Base-by-base conservation (phyloP, 1,140 invertebrate species). In the Hyphantria cunea region DNA sequence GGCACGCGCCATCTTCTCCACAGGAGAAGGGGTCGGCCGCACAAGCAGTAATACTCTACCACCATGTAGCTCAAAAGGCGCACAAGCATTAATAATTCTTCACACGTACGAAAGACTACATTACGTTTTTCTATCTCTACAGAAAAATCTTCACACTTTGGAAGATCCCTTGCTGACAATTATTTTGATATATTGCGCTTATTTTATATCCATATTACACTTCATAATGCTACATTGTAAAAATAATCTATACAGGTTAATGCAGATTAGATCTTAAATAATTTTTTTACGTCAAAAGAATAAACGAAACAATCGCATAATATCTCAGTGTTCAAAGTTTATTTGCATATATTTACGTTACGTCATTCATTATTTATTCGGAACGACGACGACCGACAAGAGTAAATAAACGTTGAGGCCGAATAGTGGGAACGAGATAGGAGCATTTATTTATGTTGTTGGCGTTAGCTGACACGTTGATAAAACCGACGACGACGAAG, bases 1-100 rank as follows among this genome's bases (percentile, higher is more conserved):
- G 81, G 82, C 84, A 80, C 81, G 80, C 84, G 87, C 84, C 86
- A 89, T 86, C 80, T 86, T 84, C 48, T 51, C 31, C 42, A 60
- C 47, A 15, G 42, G 31, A 56, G 42, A 41, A 55, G 9, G 31
- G 41, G 32, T 45, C 25, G 41, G 32, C 33, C 25, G 31, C 17
- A 55, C 37, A 12, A n/a, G 39, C 39, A 42, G 51, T 13, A n/a
- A 12, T n/a, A 34, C 13, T 12, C 41, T 44, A 13, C 13, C 6
- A 5, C 17, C 17, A 25, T 25, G 17, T 25, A 25, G 17, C 17
- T n/a, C n/a, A n/a, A n/a, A n/a, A n/a, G n/a, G 17, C 5, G 5
- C 17, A 25, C 17, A 25, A 25, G n/a, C n/a, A n/a, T n/a, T n/a
- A n/a, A n/a, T n/a, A n/a, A 25, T 25, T 3, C 17, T 25, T 25